Conservation (phyloP, 2,113 vertebrate species). For the Calonectris borealis region DNA sequence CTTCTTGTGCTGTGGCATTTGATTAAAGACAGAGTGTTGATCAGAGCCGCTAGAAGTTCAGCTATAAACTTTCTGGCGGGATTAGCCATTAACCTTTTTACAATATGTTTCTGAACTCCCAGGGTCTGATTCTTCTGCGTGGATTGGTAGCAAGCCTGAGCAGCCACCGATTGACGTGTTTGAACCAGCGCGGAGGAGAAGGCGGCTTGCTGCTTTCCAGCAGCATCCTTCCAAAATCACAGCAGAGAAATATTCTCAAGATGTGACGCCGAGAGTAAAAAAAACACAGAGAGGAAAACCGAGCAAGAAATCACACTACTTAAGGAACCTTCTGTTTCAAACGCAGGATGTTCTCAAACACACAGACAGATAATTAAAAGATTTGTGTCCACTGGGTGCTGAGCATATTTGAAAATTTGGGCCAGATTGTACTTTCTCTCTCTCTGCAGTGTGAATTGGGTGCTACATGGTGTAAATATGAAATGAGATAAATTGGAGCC, state of each 20-base stretch:
- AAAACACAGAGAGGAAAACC: not conserved
- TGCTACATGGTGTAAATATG: not conserved
- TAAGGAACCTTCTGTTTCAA: slow-evolving; percentile 8
- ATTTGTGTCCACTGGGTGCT: slow-evolving; percentile 1
- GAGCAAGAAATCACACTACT: not conserved
- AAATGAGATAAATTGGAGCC: not conserved
- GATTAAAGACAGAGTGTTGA: not conserved
- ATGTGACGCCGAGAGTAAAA: not conserved
- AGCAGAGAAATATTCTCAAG: not conserved
- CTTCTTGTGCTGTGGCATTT: not conserved
- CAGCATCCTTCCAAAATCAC: not conserved
- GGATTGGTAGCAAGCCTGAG: not conserved
- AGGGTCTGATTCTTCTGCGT: not conserved
- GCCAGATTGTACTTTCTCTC: not conserved
- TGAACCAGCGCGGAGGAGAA: not conserved
- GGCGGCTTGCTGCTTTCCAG: not conserved
- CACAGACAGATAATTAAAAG: slow-evolving; percentile 28
- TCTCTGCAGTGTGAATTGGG: not conserved
- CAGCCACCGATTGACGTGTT: not conserved
- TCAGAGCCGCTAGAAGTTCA: slow-evolving; percentile 9
- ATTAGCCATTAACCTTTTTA: slow-evolving; percentile 37
- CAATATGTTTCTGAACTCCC: not conserved
- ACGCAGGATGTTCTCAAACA: not conserved
- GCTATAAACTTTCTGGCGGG: not conserved
- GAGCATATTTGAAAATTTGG: slow-evolving; percentile 16